phyloP scores from a whole-genome alignment of 2,797 vertebrate species.

The Pantherophis vulpinus region DNA sequence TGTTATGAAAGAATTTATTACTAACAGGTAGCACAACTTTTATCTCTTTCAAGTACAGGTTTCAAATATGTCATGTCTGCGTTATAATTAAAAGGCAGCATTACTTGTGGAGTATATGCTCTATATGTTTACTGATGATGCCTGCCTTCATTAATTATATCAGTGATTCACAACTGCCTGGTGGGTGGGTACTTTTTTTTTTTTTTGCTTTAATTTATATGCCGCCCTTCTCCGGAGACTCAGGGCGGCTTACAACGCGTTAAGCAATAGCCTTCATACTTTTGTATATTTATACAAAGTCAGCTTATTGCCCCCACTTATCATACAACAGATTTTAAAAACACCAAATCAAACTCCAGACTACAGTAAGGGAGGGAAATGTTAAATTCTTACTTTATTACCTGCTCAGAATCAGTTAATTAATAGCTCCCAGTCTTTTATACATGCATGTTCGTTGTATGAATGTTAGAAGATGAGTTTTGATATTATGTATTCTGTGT shows the following conservation, averaged over 20 bases:
- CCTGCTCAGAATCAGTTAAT: neutral
- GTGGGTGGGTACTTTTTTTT: neutral
- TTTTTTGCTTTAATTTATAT: too few relatives aligned
- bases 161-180: neutral
- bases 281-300: too few relatives aligned
- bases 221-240: too few relatives aligned
- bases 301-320: too few relatives aligned
- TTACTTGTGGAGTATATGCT: neutral
- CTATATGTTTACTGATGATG: neutral
- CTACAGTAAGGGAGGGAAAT: neutral
- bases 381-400: neutral
- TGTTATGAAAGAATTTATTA: constrained; percentile 22
- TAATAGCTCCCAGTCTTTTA: neutral
- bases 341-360: neutral
- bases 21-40: constrained; percentile 10
- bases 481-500: neutral
- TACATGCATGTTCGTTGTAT: neutral
- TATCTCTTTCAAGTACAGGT: neutral
- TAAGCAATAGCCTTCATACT: too few relatives aligned
- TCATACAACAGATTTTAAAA: neutral
- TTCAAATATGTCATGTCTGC: constrained; percentile 6
- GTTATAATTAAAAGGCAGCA: neutral
- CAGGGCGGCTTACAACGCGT: too few relatives aligned
- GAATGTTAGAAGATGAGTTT: neutral
- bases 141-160: neutral